These are phyloP conservation scores for Eretmochelys imbricata DNA, from an alignment of 2,113 vertebrate species.

Conservation along the genomic window DNA sequence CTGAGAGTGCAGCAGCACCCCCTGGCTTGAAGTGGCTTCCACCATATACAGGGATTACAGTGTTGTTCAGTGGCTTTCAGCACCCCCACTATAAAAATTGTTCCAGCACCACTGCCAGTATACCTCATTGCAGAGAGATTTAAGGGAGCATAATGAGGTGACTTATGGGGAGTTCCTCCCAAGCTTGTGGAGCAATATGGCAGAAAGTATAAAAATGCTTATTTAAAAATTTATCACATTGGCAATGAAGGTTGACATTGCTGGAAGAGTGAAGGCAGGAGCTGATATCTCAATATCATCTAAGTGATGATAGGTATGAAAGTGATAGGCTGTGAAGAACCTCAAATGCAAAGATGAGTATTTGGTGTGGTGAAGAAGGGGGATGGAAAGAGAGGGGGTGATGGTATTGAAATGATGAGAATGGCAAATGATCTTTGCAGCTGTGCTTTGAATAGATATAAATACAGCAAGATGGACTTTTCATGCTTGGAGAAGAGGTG, in stretches of 20 bases:
- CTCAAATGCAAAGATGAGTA: not conserved
- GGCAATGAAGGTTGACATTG: not conserved
- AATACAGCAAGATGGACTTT: not conserved
- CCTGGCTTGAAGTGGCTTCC: too few species aligned
- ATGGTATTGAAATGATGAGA: too few species aligned
- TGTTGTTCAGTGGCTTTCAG: too few species aligned
- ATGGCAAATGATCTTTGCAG: too few species aligned
- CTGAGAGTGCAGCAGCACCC: too few species aligned
- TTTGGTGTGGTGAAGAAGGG: not conserved
- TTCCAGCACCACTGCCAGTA: too few species aligned
- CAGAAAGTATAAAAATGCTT: not conserved
- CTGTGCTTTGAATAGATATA: too few species aligned
- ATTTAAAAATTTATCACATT: not conserved
- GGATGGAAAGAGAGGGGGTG: too few species aligned
- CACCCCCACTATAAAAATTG: too few species aligned
- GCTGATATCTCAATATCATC: not conserved
- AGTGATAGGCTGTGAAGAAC: not conserved
- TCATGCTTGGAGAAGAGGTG: not conserved
- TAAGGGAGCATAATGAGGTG: not conserved
- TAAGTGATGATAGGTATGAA: not conserved
- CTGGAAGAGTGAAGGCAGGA: not conserved
- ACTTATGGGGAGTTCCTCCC: not conserved
- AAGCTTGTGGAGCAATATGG: not conserved
- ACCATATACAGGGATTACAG: too few species aligned
- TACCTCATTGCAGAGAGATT: not conserved